phyloP scores from a whole-genome alignment of 2,888 invertebrate species.

The Eupithecia inturbata region DNA sequence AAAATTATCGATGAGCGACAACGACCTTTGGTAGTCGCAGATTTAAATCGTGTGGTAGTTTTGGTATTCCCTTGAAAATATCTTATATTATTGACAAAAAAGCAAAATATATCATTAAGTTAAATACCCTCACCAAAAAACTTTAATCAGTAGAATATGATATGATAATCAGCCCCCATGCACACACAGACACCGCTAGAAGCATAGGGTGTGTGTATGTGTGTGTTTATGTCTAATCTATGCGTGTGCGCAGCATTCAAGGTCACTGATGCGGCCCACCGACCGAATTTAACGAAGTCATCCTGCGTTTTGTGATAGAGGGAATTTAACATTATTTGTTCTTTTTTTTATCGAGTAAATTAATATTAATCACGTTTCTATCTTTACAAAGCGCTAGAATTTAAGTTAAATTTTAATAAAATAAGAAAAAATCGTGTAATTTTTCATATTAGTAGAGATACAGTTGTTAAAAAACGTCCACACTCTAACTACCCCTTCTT shows the following conservation, averaged over 20 bases:
- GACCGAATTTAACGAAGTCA: conserved; percentile 69
- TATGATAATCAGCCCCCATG: conserved; percentile 50
- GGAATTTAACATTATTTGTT: conserved; percentile 8
- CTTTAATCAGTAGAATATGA: conserved; percentile 42
- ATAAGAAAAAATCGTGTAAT: too few relatives aligned
- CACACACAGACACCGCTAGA: conserved; percentile 46
- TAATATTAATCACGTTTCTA: too few relatives aligned
- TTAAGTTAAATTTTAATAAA: too few relatives aligned
- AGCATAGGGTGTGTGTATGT: conserved; percentile 47
- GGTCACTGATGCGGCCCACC: conserved; percentile 74
- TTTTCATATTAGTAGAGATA: too few relatives aligned
- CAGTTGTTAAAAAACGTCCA: too few relatives aligned
- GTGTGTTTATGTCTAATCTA: conserved; percentile 64
- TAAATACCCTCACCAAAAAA: conserved; percentile 11
- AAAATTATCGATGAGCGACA: neutral
- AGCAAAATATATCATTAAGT: neutral
- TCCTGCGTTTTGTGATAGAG: conserved; percentile 48
- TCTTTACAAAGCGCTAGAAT: too few relatives aligned
- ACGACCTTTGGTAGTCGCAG: too few relatives aligned
- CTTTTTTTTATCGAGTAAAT: too few relatives aligned
- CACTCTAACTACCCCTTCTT: too few relatives aligned
- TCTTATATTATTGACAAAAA: neutral
- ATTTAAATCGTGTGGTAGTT: neutral
- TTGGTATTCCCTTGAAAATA: neutral
- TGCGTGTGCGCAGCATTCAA: conserved; percentile 70